phyloP scores from a whole-genome alignment of 2,113 vertebrate genomes.

The Cinclus cinclus region DNA sequence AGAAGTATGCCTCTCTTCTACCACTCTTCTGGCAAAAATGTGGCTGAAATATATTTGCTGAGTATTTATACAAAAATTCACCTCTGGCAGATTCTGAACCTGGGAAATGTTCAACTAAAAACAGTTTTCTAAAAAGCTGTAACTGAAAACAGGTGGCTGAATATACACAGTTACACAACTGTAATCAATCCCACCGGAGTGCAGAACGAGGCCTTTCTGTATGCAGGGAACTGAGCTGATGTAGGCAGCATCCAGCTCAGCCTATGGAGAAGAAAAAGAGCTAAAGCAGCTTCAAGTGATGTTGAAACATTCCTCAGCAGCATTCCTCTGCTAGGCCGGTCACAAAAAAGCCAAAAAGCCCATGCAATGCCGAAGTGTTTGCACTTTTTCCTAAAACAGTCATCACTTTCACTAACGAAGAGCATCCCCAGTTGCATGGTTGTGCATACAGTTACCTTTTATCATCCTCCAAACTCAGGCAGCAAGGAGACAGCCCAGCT shows the following conservation, averaged over 20 bases:
- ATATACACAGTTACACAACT: neutral
- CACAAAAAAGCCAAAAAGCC: conserved; percentile 2
- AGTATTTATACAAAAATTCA: neutral
- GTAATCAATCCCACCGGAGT: neutral
- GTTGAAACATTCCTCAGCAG: neutral
- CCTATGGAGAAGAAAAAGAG: neutral
- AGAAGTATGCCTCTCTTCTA: neutral
- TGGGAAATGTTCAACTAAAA: neutral
- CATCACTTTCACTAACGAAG: conserved; percentile 30
- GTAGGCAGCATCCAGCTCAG: conserved; percentile 5
- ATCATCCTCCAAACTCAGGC: neutral
- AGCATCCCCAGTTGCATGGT: fast-evolving
- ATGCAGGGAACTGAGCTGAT: neutral
- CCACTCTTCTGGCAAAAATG: neutral
- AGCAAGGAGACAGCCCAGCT: neutral
- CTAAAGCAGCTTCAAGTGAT: neutral
- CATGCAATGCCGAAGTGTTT: neutral
- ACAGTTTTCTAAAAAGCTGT: neutral
- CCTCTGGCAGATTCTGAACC: neutral
- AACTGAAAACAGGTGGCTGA: conserved; percentile 10
- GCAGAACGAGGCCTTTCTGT: neutral
- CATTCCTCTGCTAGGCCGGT: neutral
- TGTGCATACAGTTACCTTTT: neutral
- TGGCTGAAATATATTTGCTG: neutral
- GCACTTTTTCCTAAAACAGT: conserved; percentile 9